Evolutionary conservation across 2,888 invertebrate species (phyloP), one percentile per base, ranked within the genome.

Genomic region (Trypoxylon attenuatum): DNA sequence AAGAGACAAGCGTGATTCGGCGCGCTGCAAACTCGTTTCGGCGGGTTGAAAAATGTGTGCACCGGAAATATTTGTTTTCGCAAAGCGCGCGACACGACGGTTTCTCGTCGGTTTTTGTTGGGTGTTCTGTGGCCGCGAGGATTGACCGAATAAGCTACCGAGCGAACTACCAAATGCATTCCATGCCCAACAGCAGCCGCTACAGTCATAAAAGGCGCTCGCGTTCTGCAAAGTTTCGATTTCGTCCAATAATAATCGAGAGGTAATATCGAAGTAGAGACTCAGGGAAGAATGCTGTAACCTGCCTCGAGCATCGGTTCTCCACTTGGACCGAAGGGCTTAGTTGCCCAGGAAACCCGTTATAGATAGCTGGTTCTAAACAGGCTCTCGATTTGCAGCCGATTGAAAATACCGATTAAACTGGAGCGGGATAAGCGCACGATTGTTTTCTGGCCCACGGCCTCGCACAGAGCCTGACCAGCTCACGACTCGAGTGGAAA

Each of bases 341-440:
- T n/a, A n/a, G 49, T 53, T n/a, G 13, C 56, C 29, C 13, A 21
- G 22, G 38, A 49, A 52, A 51, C 49, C 51, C 23, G 33, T 58
- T 51, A 39, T 38, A 41, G 27, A 51, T 41, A 29, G 52, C 15
- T 41, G 50, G 29, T 21, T 50, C 59, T 70, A 69, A 68, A 64
- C 68, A 68, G 64, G 16, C 54, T 39, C 43, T 64, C 63, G 60
- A 71, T 57, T 64, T 61, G 57, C 52, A 56, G 38, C 38, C 56
- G 67, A 64, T 71, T 61, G 62, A 71, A 65, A 63, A 53, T 71
- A 59, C 69, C 73, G 63, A 66, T 74, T 73, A 63, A 73, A 52
- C 50, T 64, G 43, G 47, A 69, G 56, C 54, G 52, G 60, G 61
- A 49, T 61, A 66, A 71, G 52, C 53, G 52, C 15, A 16, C 56